These are phyloP conservation scores for Syrrhaptes paradoxus DNA, from an alignment of 2,113 vertebrate species.

Conservation along the genomic window DNA sequence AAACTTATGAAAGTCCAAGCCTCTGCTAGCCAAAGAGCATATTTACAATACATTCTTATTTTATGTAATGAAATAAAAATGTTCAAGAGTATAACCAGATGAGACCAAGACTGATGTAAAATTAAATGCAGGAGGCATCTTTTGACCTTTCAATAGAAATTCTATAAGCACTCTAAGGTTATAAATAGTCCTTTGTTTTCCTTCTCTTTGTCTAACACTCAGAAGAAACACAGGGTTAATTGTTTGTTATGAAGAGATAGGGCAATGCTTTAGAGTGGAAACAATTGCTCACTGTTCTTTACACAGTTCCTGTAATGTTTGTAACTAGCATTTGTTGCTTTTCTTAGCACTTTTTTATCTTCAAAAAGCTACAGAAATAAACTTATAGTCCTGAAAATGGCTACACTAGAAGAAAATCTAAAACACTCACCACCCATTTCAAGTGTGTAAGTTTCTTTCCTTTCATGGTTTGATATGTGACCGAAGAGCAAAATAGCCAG, in stretches of 20 bases:
- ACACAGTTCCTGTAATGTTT: not conserved
- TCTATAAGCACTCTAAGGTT: conserved; percentile 41
- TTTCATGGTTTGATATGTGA: not conserved
- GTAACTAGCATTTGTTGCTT: conserved; percentile 22
- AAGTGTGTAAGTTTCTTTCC: not conserved
- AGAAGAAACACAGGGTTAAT: conserved; percentile 47
- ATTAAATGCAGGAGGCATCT: conserved; percentile 22
- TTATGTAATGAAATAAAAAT: not conserved
- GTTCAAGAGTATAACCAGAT: not conserved
- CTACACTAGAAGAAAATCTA: not conserved
- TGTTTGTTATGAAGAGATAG: conserved; percentile 41
- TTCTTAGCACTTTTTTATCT: conserved; percentile 5
- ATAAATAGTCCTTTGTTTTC: conserved; percentile 58
- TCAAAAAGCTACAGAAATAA: conserved; percentile 6
- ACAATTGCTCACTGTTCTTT: conserved; percentile 56
- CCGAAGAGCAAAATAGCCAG: not conserved
- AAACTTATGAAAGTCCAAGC: not conserved
- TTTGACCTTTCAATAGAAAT: conserved; percentile 48
- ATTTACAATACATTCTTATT: not conserved
- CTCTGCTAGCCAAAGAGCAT: not conserved
- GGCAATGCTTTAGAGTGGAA: conserved; percentile 39
- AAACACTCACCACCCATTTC: not conserved
- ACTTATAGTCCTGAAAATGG: not conserved
- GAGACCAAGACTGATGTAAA: not conserved
- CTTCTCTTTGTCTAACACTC: conserved; percentile 38